Conservation (phyloP, 2,113 vertebrate species). For the Mus spicilegus region DNA sequence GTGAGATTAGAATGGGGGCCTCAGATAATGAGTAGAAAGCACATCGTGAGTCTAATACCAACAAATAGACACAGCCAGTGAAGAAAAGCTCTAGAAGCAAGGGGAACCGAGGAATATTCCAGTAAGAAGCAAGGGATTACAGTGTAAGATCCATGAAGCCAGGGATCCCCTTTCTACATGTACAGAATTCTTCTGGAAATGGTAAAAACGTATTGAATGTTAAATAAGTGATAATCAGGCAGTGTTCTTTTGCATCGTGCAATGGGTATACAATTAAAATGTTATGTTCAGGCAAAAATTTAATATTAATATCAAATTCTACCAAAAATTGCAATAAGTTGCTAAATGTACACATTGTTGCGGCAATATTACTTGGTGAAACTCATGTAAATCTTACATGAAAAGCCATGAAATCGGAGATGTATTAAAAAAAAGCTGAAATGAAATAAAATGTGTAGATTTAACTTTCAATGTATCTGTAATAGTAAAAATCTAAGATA, state of each 20-base stretch:
- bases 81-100: neutral
- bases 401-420: conserved; percentile 6
- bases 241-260: neutral
- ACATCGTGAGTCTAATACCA: neutral
- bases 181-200: neutral
- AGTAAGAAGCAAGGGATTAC: neutral
- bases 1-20: neutral
- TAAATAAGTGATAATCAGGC: neutral
- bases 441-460: neutral
- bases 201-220: neutral
- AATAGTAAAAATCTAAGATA: conserved; percentile 47
- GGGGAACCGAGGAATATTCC: neutral
- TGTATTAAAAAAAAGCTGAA: neutral
- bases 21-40: neutral
- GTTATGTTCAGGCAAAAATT: neutral
- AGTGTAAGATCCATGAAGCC: neutral
- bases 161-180: neutral
- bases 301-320: conserved; percentile 37
- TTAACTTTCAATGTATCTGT: conserved; percentile 44
- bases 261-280: neutral
- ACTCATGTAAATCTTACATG: conserved; percentile 18
- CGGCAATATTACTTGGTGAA: neutral
- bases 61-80: neutral
- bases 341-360: neutral
- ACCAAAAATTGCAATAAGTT: conserved; percentile 33